Evolutionary conservation across 2,888 invertebrate species (phyloP), one percentile per base, ranked within the genome.

Genomic region (Clivina fossor): DNA sequence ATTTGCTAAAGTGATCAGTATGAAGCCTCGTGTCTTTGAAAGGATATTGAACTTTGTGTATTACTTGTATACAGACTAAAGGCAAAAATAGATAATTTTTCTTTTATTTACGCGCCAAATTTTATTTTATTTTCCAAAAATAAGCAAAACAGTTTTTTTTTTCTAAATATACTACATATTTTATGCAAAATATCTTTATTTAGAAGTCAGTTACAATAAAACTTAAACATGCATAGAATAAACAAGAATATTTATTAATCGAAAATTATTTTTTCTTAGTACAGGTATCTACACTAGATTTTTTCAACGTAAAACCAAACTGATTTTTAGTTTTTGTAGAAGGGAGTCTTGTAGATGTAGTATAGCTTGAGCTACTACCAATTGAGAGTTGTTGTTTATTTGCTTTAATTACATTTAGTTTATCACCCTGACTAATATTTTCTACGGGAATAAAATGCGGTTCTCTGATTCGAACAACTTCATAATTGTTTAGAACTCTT

Each of bases 371-470:
- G n/a, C n/a, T n/a, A n/a, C n/a, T n/a, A n/a, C n/a, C n/a, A n/a
- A n/a, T n/a, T n/a, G n/a, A n/a, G n/a, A n/a, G n/a, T n/a, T n/a
- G n/a, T 19, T 51, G 51, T 32, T 43, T 43, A 16, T 43, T 30
- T 16, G 41, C 19, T 51, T 51, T 51, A 22, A 51, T 51, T 1
- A 15, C 9, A 33, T 41, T 43, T 22, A 51, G 16, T 51, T 22
- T 51, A 7, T 51, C 51, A 43, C 51, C 51, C 33, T 51, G 51
- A 26, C 38, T 49, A 13, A n/a, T n/a, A n/a, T n/a, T n/a, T n/a
- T n/a, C n/a, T n/a, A n/a, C n/a, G n/a, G n/a, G n/a, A n/a, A n/a
- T n/a, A n/a, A n/a, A n/a, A n/a, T 15, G 37, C n/a, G 15, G 2
- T 11, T 3, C 16, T 16, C 37, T 15, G n/a, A 4, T 37, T 15